Evolutionary conservation across 2,797 vertebrate genomes (phyloP).

Genomic region (Champsocephalus esox): DNA sequence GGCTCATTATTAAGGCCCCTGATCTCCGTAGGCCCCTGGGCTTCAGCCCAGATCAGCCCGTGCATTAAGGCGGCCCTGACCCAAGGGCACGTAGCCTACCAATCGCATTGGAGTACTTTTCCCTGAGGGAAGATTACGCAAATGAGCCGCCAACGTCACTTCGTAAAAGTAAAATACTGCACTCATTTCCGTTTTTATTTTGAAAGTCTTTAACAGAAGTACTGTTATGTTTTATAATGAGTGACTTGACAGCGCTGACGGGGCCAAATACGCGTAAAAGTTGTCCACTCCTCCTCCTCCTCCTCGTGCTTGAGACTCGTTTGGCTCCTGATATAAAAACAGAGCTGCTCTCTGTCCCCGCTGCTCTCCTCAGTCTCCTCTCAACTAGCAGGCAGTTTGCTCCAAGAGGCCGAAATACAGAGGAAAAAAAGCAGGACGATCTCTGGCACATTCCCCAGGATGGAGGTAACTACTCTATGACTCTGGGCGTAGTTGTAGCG

Average conservation of each 20-base stretch:
- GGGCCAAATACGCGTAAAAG: conserved; percentile 50
- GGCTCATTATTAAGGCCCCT: too few relatives aligned
- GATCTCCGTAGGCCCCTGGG: too few relatives aligned
- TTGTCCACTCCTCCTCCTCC: conserved; percentile 49
- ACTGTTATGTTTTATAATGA: neutral
- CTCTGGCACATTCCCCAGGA: conserved; percentile 60
- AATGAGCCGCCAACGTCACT: too few relatives aligned
- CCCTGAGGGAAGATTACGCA: too few relatives aligned
- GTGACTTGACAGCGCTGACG: conserved; percentile 31
- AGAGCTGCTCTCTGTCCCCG: conserved; percentile 30
- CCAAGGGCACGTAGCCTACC: too few relatives aligned
- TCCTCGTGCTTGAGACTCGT: conserved; percentile 48
- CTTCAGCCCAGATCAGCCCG: too few relatives aligned
- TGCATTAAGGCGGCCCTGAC: too few relatives aligned
- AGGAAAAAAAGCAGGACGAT: conserved; percentile 19
- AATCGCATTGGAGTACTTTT: too few relatives aligned
- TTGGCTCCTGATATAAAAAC: conserved; percentile 79
- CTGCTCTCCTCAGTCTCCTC: conserved; percentile 29
- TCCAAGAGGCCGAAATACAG: conserved; percentile 29
- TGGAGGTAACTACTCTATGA: conserved; percentile 73
- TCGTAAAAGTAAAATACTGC: neutral
- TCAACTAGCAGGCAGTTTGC: conserved; percentile 23
- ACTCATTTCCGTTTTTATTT: conserved; percentile 41
- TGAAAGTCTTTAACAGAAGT: conserved; percentile 44
- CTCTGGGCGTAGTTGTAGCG: neutral